phyloP scores from a whole-genome alignment of 1,140 invertebrate species.

The Papilio glaucus region DNA sequence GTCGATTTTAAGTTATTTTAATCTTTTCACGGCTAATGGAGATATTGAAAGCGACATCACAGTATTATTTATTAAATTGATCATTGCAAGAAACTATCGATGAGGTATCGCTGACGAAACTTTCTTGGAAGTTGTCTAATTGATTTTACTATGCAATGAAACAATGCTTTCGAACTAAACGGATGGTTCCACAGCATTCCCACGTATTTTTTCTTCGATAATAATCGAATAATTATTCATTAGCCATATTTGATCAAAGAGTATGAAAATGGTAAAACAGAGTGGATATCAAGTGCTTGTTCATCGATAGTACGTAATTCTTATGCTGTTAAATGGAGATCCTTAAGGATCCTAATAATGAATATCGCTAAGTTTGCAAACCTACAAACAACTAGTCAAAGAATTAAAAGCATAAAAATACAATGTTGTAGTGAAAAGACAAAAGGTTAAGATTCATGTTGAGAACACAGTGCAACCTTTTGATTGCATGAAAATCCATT shows the following conservation, averaged over 20 bases:
- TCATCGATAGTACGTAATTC: neutral
- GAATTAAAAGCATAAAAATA: too few relatives aligned
- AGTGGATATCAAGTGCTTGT: neutral
- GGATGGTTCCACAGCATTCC: too few relatives aligned
- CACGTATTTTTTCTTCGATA: neutral
- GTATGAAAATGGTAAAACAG: neutral
- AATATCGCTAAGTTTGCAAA: too few relatives aligned
- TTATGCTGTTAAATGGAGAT: neutral
- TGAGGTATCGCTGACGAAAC: slow-evolving; percentile 5
- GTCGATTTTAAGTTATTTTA: neutral
- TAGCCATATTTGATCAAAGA: neutral
- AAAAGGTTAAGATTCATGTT: too few relatives aligned
- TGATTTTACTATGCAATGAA: neutral
- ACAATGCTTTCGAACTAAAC: too few relatives aligned
- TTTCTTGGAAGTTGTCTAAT: slow-evolving; percentile 24
- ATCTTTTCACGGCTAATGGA: neutral
- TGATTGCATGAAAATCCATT: neutral
- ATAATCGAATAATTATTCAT: slow-evolving; percentile 1
- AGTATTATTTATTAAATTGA: neutral
- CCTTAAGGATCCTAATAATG: too few relatives aligned
- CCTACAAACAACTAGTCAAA: too few relatives aligned
- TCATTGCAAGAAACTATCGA: neutral
- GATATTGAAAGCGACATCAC: neutral
- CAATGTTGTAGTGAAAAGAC: too few relatives aligned
- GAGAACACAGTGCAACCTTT: too few relatives aligned